phyloP scores from a whole-genome alignment of 2,797 vertebrate genomes.

The Lagocephalus sceleratus region DNA sequence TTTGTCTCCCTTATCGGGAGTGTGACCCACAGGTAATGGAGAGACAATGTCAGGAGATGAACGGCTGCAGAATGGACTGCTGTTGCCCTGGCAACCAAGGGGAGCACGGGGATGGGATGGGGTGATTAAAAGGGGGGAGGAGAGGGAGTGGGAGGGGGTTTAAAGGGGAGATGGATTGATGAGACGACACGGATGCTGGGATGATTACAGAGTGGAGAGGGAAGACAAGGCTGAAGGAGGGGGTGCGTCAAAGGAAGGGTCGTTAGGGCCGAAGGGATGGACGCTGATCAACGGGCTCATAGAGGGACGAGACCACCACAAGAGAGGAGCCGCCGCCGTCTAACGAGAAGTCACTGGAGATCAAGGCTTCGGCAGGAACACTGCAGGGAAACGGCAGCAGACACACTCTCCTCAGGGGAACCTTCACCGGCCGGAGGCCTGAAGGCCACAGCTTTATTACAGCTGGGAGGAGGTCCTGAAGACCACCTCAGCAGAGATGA shows the following conservation, averaged over 20 bases:
- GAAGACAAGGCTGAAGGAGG: constrained; percentile 2
- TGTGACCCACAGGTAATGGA: constrained; percentile 67
- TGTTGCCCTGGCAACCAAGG: constrained; percentile 67
- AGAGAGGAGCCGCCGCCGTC: background rate
- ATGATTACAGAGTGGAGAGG: constrained; percentile 37
- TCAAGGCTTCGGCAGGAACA: background rate
- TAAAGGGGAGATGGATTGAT: constrained; percentile 58
- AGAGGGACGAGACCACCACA: background rate
- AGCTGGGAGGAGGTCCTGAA: too few species aligned
- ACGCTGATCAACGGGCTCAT: constrained; percentile 13
- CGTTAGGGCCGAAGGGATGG: constrained; percentile 22
- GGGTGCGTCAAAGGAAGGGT: background rate
- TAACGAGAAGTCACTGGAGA: too few species aligned
- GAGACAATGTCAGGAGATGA: constrained; percentile 73
- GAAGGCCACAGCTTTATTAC: too few species aligned
- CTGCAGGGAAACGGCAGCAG: background rate
- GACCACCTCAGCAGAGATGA: too few species aligned
- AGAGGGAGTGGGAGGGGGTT: constrained; percentile 16
- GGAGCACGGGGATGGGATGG: constrained; percentile 39
- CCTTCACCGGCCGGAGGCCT: too few species aligned
- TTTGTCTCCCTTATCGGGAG: constrained; percentile 58
- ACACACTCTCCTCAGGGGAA: too few species aligned
- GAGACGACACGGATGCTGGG: constrained; percentile 51
- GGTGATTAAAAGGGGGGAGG: constrained; percentile 49
- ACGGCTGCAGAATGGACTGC: constrained; percentile 43